A percentile compares a stretch with the other conserved stretches of the same genome.
These are phyloP conservation scores for Fukomys damarensis DNA, from an alignment of 2,113 vertebrate species.

Conservation along the genomic window DNA sequence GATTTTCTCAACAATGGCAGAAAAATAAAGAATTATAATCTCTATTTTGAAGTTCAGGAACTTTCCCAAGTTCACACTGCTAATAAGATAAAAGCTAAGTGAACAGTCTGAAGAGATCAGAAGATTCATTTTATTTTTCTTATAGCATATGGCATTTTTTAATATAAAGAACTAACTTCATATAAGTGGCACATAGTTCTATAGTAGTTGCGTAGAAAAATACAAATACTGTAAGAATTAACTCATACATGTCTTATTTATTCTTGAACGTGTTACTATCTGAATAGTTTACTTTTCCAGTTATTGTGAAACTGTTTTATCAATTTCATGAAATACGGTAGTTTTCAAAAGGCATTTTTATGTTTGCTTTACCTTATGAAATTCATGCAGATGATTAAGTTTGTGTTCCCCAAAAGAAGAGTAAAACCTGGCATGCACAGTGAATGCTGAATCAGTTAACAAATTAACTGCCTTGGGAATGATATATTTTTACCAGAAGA, in stretches of 20 bases:
- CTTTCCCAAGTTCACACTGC: background rate
- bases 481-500: background rate
- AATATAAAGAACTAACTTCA: background rate
- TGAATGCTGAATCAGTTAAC: background rate
- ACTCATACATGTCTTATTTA: background rate
- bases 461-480: background rate
- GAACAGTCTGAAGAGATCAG: background rate
- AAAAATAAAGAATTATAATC: slow-evolving; percentile 29
- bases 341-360: background rate
- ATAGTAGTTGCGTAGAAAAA: background rate
- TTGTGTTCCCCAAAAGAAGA: background rate
- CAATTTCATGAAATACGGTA: background rate
- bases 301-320: background rate
- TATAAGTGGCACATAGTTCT: background rate
- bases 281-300: background rate
- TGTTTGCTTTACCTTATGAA: background rate
- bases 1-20: background rate
- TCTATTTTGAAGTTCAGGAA: slow-evolving; percentile 21
- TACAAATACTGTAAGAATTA: background rate
- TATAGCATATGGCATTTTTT: background rate
- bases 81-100: background rate
- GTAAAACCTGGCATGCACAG: background rate
- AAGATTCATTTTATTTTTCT: background rate
- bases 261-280: background rate
- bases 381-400: background rate